phyloP scores from a whole-genome alignment of 2,888 invertebrate genomes.

The Xiphydria camelus region DNA sequence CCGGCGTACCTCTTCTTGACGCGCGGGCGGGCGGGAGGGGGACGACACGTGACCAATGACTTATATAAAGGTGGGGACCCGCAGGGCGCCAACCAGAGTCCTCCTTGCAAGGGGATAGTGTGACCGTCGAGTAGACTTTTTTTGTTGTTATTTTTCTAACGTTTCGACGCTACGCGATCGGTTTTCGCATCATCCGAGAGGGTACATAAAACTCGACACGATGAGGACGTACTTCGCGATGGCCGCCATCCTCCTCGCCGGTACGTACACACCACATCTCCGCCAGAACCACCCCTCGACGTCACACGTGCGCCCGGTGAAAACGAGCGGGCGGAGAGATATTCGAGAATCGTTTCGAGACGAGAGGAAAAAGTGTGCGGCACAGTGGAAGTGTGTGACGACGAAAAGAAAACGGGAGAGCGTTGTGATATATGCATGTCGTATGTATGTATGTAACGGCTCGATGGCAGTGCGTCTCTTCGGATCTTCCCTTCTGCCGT shows the following conservation, averaged over 20 bases:
- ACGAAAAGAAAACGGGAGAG: too few species aligned
- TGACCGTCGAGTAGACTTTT: slow-evolving; percentile 28
- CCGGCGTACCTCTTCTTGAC: slow-evolving; percentile 30
- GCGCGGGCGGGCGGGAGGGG: slow-evolving; percentile 42
- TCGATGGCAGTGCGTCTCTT: too few species aligned
- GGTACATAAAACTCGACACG: slow-evolving; percentile 21
- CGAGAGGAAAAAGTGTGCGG: slow-evolving; percentile 4
- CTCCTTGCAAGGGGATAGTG: slow-evolving; percentile 44
- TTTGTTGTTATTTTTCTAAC: slow-evolving; percentile 1
- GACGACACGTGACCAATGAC: slow-evolving; percentile 55
- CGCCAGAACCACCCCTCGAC: too few species aligned
- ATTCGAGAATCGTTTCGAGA: not conserved
- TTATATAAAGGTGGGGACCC: slow-evolving; percentile 56
- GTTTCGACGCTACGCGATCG: not conserved
- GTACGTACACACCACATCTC: too few species aligned
- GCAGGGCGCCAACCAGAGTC: slow-evolving; percentile 52
- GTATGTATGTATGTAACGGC: too few species aligned
- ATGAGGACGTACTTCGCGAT: slow-evolving; percentile 55
- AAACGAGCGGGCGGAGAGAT: not conserved
- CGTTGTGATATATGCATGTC: too few species aligned
- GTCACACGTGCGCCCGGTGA: too few species aligned
- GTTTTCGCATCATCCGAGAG: slow-evolving; percentile 1
- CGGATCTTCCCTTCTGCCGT: too few species aligned
- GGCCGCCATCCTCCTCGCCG: slow-evolving; percentile 55
- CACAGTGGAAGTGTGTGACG: slow-evolving; percentile 18